phyloP scores from a whole-genome alignment of 2,113 vertebrate species.

The Macrotus californicus region DNA sequence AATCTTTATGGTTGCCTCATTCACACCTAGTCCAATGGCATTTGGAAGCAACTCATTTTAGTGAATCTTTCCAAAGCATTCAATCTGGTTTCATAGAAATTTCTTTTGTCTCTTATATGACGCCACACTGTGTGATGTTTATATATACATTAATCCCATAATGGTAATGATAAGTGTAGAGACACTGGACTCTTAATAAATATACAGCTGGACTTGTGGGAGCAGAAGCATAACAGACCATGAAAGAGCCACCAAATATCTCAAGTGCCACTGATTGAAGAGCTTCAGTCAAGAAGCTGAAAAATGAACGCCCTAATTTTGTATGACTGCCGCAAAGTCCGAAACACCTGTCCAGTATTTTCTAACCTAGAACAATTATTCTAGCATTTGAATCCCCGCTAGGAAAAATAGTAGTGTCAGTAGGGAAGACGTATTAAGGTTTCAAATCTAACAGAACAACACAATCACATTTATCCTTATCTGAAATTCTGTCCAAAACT shows the following conservation, averaged over 20 bases:
- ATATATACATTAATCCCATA: neutral
- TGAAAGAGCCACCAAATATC: neutral
- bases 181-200: neutral
- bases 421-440: neutral
- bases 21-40: neutral
- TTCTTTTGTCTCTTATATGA: neutral
- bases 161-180: neutral
- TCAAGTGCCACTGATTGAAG: neutral
- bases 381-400: neutral
- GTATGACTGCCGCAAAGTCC: neutral
- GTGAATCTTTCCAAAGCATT: neutral
- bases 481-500: slow-evolving; percentile 6
- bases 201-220: neutral
- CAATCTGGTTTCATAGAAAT: neutral
- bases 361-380: neutral
- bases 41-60: neutral
- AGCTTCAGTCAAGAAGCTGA: neutral
- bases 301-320: neutral
- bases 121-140: neutral
- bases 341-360: neutral
- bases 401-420: neutral
- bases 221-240: neutral
- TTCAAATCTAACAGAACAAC: neutral
- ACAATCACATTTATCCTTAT: neutral
- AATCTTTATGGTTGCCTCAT: neutral